Conservation (phyloP, 2,888 invertebrate species). For the Himalopsyche anomala region DNA sequence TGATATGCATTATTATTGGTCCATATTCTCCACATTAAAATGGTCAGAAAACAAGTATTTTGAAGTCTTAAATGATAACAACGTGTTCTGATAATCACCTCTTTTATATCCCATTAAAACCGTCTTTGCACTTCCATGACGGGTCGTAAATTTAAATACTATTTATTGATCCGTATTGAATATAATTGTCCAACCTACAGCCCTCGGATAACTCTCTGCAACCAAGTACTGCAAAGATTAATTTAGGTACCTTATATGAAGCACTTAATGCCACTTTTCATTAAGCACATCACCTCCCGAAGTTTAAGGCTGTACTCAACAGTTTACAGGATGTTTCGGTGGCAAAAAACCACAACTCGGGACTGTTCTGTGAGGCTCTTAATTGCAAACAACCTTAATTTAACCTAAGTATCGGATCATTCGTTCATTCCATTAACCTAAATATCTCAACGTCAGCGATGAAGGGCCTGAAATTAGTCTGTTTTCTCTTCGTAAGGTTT, state of each 20-base stretch:
- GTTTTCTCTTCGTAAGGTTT: conserved; percentile 5
- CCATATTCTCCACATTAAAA: no score
- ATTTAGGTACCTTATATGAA: background rate
- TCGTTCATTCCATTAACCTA: conserved; percentile 25
- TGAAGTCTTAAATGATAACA: no score
- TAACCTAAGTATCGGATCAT: conserved; percentile 26
- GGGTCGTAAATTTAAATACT: no score
- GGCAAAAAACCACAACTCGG: conserved; percentile 9
- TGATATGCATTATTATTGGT: no score
- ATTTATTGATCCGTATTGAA: no score
- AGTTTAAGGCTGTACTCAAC: conserved; percentile 20
- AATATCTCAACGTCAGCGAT: conserved; percentile 26
- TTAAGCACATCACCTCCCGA: conserved; percentile 2
- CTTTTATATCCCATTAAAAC: no score
- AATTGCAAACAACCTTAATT: conserved; percentile 30
- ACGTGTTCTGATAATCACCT: no score
- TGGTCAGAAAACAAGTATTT: no score
- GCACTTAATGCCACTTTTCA: conserved; percentile 17
- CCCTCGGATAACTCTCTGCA: no score
- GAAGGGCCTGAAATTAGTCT: background rate
- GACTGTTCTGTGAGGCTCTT: background rate
- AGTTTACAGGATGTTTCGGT: conserved; percentile 21
- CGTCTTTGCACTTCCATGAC: no score
- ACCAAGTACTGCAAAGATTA: no score
- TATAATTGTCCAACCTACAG: no score